Evolutionary conservation across 2,888 invertebrate species (phyloP).

Genomic region (Entomobrya multifasciata): DNA sequence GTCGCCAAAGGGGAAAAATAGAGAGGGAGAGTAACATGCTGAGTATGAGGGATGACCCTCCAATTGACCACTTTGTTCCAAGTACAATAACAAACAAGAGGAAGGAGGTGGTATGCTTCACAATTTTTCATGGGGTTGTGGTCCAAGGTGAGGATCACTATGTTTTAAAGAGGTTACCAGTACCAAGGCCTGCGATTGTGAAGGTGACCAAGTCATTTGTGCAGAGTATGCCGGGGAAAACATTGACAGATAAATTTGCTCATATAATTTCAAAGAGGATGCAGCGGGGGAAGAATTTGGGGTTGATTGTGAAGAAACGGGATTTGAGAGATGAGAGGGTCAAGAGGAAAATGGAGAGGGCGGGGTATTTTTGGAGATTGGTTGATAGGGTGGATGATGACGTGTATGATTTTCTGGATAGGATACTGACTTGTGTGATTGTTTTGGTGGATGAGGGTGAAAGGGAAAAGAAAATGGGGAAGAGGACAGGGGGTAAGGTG

Average conservation of each 20-base stretch:
- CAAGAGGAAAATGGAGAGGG: neutral
- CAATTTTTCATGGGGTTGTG: slow-evolving; percentile 61
- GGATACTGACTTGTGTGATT: slow-evolving; percentile 60
- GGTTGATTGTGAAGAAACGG: slow-evolving; percentile 1
- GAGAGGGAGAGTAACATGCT: slow-evolving; percentile 18
- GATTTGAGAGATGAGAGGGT: neutral
- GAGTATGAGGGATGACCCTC: neutral
- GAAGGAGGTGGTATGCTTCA: slow-evolving; percentile 8
- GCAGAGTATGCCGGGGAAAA: slow-evolving; percentile 11
- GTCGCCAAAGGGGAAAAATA: no score
- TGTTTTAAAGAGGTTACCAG: slow-evolving; percentile 61
- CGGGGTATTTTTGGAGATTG: slow-evolving; percentile 36
- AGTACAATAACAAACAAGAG: slow-evolving; percentile 6
- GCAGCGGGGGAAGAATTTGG: slow-evolving; percentile 12
- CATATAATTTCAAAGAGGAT: slow-evolving; percentile 9
- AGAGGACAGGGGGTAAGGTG: neutral
- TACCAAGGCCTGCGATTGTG: slow-evolving; percentile 63
- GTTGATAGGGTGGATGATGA: slow-evolving; percentile 60
- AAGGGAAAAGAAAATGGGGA: neutral
- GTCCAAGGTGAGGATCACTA: slow-evolving; percentile 65
- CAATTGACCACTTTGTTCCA: slow-evolving; percentile 61
- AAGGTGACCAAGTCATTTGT: slow-evolving; percentile 12
- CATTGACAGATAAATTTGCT: slow-evolving; percentile 30
- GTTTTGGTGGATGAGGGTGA: slow-evolving; percentile 56
- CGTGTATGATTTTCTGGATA: slow-evolving; percentile 72